Base-by-base conservation (phyloP, 2,888 invertebrate genomes). In the Notodonta ziczac region DNA sequence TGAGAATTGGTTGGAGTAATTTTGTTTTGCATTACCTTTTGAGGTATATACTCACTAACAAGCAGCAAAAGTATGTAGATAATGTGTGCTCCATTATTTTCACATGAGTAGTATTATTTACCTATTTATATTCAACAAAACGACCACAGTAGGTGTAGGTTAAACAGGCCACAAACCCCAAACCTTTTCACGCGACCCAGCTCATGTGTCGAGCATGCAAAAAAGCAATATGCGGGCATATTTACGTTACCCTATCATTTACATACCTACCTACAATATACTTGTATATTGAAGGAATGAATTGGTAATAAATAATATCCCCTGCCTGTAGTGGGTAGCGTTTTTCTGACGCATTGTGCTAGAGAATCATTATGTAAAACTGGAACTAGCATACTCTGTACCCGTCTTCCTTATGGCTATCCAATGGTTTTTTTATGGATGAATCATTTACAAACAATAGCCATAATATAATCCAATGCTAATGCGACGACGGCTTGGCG, bases 291-390 rank as follows among this genome's bases (percentile, higher is more conserved):
- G 77, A 60, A 70, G 68, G 67, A 80, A 76, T 71, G 73, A 77
- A 78, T 81, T 69, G 76, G 74, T 77, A 69, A 78, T 81, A 81
- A 81, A 81, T 80, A 76, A 77, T 78, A 81, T 72, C 73, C 70
- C 67, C 63, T 76, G 68, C 66, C 63, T 57, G 56, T 65, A 64
- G 62, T 63, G 66, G 67, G 66, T 61, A 60, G 65, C 58, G 59
- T 67, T 65, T 67, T 63, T 61, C 57, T 63, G 48, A 59, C 62
- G 66, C 71, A 74, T 73, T 64, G 71, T 73, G 66, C 16, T 53
- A 39, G 40, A 44, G 32, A 53, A 32, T 24, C 24, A 24, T 8
- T 56, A 24, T 50, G 24, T 56, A 44, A 58, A 59, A 53, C 39
- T 52, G 12, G 62, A 35, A 42, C 16, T 50, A 5, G 46, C n/a